A percentile compares a stretch with the other conserved stretches of the same genome.
Evolutionary conservation across 2,888 invertebrate species (phyloP).

Genomic region (Erynnis tages): DNA sequence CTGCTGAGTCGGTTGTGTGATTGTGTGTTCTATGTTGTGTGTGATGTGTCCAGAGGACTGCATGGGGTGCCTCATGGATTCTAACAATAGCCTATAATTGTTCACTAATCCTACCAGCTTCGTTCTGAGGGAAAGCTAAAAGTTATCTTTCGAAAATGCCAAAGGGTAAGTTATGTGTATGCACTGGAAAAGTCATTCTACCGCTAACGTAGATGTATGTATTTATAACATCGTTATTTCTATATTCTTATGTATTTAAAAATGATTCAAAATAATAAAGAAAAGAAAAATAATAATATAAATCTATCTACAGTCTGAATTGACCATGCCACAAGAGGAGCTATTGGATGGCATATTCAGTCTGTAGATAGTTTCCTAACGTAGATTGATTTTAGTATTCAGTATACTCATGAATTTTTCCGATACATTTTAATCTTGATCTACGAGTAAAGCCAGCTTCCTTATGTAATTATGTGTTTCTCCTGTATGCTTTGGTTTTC

Average conservation of each 20-base stretch:
- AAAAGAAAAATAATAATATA: too few relatives aligned
- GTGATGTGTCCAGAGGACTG: slow-evolving; percentile 58
- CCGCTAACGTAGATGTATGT: too few relatives aligned
- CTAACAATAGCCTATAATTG: slow-evolving; percentile 45
- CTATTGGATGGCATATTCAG: too few relatives aligned
- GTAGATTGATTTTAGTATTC: too few relatives aligned
- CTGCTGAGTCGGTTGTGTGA: slow-evolving; percentile 38
- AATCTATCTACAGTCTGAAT: too few relatives aligned
- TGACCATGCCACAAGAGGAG: too few relatives aligned
- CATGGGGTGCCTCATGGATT: slow-evolving; percentile 49
- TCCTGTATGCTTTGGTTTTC: neutral
- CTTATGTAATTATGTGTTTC: neutral
- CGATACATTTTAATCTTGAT: neutral
- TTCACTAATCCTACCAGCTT: slow-evolving; percentile 49
- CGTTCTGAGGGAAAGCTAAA: slow-evolving; percentile 44
- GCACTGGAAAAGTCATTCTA: too few relatives aligned
- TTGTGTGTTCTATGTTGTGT: slow-evolving; percentile 41
- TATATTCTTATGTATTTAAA: too few relatives aligned
- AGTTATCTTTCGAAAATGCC: slow-evolving; percentile 52
- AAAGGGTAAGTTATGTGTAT: slow-evolving; percentile 59
- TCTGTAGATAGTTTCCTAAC: too few relatives aligned
- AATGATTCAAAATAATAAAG: too few relatives aligned
- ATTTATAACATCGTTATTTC: neutral
- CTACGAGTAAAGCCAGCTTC: too few relatives aligned
- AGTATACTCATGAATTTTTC: too few relatives aligned